phyloP scores from a whole-genome alignment of 2,888 invertebrate species.

The Germaria angustata region DNA sequence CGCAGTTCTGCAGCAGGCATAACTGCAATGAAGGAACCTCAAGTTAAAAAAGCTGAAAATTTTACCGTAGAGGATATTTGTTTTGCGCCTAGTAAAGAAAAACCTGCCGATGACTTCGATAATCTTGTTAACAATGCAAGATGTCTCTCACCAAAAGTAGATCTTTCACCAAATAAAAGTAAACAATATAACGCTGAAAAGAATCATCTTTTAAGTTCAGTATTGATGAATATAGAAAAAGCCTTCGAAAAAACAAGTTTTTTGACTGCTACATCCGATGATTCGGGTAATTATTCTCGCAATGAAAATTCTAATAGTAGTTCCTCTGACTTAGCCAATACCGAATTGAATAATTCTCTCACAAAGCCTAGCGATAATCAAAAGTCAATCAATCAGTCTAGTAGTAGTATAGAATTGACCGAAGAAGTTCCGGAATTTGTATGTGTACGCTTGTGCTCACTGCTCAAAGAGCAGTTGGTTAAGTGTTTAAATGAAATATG shows the following conservation, averaged over 20 bases:
- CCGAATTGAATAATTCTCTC: conserved; percentile 70
- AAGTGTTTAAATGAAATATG: conserved; percentile 87
- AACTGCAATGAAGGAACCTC: neutral
- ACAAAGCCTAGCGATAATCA: conserved; percentile 70
- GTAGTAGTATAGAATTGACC: conserved; percentile 73
- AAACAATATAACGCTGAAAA: conserved; percentile 68
- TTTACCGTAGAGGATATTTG: conserved; percentile 8
- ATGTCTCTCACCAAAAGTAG: neutral
- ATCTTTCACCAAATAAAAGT: conserved; percentile 40
- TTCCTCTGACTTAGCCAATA: conserved; percentile 73
- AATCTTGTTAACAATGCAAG: neutral
- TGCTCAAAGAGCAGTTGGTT: conserved; percentile 89
- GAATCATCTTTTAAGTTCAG: conserved; percentile 72
- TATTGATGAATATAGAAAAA: conserved; percentile 74
- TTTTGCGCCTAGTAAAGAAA: neutral
- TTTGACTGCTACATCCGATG: conserved; percentile 69
- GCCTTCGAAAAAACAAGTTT: conserved; percentile 74
- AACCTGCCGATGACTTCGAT: conserved; percentile 4
- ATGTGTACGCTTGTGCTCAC: conserved; percentile 88
- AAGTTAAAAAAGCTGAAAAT: conserved; percentile 55
- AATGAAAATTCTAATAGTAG: conserved; percentile 74
- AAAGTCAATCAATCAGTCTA: conserved; percentile 70
- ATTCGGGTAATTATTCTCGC: conserved; percentile 78
- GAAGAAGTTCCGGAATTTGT: conserved; percentile 80
- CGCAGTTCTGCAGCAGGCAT: neutral